Base-by-base conservation (phyloP, 2,888 invertebrate genomes). In the Deilephila porcellus region DNA sequence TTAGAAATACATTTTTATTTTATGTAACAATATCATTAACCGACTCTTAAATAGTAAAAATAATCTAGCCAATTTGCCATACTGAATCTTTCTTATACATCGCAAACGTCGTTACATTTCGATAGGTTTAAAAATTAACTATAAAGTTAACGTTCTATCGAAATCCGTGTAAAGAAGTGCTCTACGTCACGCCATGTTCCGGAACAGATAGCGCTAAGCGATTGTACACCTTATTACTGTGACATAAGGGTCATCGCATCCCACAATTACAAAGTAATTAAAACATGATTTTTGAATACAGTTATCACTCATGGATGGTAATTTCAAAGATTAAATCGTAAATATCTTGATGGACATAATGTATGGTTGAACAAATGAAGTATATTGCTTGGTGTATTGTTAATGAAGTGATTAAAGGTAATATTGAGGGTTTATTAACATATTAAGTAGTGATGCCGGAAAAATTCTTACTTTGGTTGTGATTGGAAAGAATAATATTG, bases 81-180 rank as follows among this genome's bases (percentile, higher is more conserved):
- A 70, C 73, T 53, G 62, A 32, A 70, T 32, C 32, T 37, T 71
- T 29, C 1, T 4, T n/a, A 59, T 37, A 59, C 29, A 74, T 78
- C 76, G 37, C n/a, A n/a, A 19, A 19, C 74, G 80, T 82, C 81
- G 79, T 77, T 79, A 77, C 62, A 70, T 71, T 71, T 71, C 85
- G 81, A 84, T 86, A 86, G 80, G 75, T 83, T 80, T 75, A 78
- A 82, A 83, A 79, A 79, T 81, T 84, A 81, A 83, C 73, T 74
- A 78, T 80, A 76, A 77, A 77, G 81, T 77, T 83, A 86, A 83
- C 85, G 86, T 84, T 80, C 78, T 74, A 67, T 75, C 81, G 74
- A 82, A 83, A 90, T 85, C 83, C 80, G 82, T 86, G 86, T 86
- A 81, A 85, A 88, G 84, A 89, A 91, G 84, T 89, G 86, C 80